phyloP scores from a whole-genome alignment of 2,888 invertebrate species.

The Dryobota labecula region DNA sequence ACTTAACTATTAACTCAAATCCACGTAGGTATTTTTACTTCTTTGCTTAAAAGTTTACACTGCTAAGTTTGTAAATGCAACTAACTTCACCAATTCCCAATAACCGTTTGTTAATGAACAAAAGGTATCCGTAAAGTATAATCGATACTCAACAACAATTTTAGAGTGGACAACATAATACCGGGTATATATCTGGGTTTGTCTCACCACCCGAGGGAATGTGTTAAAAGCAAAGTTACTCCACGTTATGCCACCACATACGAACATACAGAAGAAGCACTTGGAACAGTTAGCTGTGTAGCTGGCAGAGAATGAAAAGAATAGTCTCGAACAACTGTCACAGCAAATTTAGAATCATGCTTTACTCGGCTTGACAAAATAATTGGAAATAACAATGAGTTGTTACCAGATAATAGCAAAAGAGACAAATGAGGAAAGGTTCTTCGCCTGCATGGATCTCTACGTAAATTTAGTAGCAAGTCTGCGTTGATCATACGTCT shows the following conservation, averaged over 20 bases:
- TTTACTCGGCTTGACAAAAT: not conserved
- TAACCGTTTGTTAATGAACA: conserved; percentile 5
- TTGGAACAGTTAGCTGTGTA: not conserved
- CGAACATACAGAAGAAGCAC: conserved; percentile 23
- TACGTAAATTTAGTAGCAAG: not conserved
- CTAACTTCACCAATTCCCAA: not conserved
- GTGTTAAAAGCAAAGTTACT: conserved; percentile 63
- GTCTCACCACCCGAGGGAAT: conserved; percentile 51
- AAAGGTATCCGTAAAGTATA: conserved; percentile 21
- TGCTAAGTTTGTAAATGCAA: not conserved
- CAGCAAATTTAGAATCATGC: not conserved
- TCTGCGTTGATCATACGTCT: not conserved
- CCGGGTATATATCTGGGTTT: conserved; percentile 28
- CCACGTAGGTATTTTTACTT: not conserved
- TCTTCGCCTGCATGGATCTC: not conserved
- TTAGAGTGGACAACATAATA: conserved; percentile 53
- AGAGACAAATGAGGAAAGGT: no score
- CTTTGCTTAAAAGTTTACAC: not conserved
- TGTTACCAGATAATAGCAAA: not conserved
- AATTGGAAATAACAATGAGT: not conserved
- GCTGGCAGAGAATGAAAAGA: not conserved
- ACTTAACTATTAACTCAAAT: not conserved
- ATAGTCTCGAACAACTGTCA: not conserved
- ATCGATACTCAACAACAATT: conserved; percentile 46
- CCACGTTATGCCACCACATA: conserved; percentile 1